Percentiles rank a stretch among this genome's conserved stretches.
phyloP scores from a whole-genome alignment of 2,113 vertebrate species.

The Pseudopipra pipra region DNA sequence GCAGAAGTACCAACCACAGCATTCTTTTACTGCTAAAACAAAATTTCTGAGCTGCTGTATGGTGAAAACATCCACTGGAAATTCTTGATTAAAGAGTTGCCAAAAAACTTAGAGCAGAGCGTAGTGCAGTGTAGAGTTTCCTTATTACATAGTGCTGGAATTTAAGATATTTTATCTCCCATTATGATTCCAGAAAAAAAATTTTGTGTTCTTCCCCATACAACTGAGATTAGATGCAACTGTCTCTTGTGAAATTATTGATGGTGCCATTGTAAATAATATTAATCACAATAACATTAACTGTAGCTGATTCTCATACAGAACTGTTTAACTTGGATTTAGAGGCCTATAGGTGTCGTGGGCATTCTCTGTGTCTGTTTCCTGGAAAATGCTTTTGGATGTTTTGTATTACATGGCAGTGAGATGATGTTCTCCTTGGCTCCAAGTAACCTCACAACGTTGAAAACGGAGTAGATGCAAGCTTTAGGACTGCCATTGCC shows the following conservation, averaged over 20 bases:
- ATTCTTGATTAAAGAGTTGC: background rate
- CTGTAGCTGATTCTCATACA: background rate
- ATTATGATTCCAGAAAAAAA: background rate
- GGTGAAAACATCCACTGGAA: background rate
- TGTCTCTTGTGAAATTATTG: background rate
- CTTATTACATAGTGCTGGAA: background rate
- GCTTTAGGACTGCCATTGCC: background rate
- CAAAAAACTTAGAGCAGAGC: background rate
- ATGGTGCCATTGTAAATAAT: background rate
- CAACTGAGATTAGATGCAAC: background rate
- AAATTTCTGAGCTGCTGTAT: background rate
- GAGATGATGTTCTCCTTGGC: background rate
- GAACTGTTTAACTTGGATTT: background rate
- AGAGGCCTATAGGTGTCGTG: background rate
- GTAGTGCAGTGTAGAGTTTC: background rate
- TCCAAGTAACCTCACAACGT: background rate
- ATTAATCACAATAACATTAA: background rate
- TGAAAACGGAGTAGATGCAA: background rate
- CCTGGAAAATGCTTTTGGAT: background rate
- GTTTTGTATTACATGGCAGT: background rate
- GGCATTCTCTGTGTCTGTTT: background rate
- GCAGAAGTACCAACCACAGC: background rate
- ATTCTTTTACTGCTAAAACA: background rate
- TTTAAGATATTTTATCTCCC: background rate
- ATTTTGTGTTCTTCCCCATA: background rate